A percentile compares a stretch with the other conserved stretches of the same genome.
phyloP scores from a whole-genome alignment of 2,888 invertebrate species.

The Eucera pruinosa region DNA sequence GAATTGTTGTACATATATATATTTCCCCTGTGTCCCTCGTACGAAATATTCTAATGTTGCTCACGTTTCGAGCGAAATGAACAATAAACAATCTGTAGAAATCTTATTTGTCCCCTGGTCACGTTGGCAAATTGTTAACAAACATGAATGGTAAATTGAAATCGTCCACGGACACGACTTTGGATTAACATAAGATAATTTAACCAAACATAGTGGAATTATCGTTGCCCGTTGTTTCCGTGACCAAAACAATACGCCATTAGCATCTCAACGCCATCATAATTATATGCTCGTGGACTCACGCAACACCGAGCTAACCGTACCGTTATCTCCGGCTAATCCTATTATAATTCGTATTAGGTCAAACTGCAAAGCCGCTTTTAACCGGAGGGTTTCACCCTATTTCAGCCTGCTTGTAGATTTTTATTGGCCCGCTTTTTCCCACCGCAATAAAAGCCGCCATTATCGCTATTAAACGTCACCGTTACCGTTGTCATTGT shows the following conservation, averaged over 20 bases:
- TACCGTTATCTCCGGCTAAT: no score
- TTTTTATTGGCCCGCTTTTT: constrained; percentile 26
- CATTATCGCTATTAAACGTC: constrained; percentile 23
- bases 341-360: constrained; percentile 59
- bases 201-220: constrained; percentile 40
- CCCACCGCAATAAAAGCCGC: constrained; percentile 17
- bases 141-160: no score
- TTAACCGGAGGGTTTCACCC: background rate
- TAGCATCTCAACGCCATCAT: constrained; percentile 59
- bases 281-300: constrained; percentile 60
- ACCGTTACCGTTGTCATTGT: constrained; percentile 11
- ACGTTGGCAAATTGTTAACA: background rate
- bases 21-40: no score
- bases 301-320: constrained; percentile 57
- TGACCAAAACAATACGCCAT: constrained; percentile 59
- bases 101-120: background rate
- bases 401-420: background rate
- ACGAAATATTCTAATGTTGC: no score
- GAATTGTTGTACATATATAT: no score
- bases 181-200: constrained; percentile 48
- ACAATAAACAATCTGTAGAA: background rate
- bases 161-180: constrained; percentile 1
- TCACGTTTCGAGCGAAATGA: no score
- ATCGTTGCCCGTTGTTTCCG: constrained; percentile 51
- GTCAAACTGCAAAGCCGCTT: constrained; percentile 33